A percentile compares a stretch with the other conserved stretches of the same genome.
Evolutionary conservation across 23 tunicate species (phyloP).

Genomic region (Phallusia fumigata): DNA sequence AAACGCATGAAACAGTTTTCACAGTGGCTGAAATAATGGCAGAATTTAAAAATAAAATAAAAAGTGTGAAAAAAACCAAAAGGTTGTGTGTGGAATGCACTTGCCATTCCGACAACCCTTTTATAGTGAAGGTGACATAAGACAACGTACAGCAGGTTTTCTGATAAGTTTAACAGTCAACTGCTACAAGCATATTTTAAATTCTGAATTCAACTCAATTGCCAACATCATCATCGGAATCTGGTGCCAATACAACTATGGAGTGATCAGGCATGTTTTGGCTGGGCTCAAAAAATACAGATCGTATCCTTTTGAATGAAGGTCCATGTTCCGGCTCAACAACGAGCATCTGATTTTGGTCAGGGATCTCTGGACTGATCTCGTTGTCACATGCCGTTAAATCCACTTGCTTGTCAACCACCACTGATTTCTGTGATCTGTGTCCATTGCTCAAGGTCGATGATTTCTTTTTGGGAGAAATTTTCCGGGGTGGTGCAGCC

Average conservation of each 20-base stretch:
- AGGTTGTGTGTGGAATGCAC: no score
- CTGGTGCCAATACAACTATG: conserved; percentile 49
- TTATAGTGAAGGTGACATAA: no score
- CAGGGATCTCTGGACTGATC: conserved; percentile 51
- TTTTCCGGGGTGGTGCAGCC: background rate
- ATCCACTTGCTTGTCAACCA: background rate
- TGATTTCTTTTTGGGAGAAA: background rate
- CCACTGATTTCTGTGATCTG: background rate
- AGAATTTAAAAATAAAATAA: no score
- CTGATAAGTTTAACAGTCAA: no score
- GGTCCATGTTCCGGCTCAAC: background rate
- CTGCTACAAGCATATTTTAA: no score
- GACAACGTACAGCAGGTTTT: no score
- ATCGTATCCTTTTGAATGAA: conserved; percentile 20
- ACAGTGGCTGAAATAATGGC: background rate
- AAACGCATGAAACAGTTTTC: background rate
- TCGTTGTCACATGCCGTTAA: background rate
- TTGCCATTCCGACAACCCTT: background rate
- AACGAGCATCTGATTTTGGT: conserved; percentile 4
- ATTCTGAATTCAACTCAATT: no score
- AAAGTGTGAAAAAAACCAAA: no score
- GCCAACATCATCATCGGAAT: conserved; percentile 44
- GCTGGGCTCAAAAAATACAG: conserved; percentile 33
- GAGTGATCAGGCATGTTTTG: conserved; percentile 36
- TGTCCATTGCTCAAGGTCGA: background rate